These are phyloP conservation scores for Adelosebastes latens DNA, from an alignment of 2,797 vertebrate species.

Conservation along the genomic window DNA sequence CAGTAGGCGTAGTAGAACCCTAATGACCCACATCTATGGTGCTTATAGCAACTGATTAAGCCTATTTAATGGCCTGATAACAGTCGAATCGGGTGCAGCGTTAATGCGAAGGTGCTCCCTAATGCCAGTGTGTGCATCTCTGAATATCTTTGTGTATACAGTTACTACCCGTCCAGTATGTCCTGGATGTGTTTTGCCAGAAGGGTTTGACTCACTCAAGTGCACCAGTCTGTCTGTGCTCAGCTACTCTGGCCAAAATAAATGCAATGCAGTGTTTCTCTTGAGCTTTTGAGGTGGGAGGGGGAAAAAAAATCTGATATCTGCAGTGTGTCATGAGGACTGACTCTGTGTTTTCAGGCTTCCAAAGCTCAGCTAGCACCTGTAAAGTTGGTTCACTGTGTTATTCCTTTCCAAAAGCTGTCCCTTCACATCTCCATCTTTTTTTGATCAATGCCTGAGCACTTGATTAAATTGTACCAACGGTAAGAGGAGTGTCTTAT, in stretches of 20 bases:
- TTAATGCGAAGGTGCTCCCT: neutral
- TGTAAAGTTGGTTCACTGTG: conserved; percentile 31
- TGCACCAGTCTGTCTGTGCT: conserved; percentile 46
- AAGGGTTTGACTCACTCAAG: conserved; percentile 39
- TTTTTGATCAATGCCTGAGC: neutral
- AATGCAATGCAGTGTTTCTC: conserved; percentile 62
- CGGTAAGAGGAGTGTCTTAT: neutral
- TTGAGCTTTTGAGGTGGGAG: conserved; percentile 41
- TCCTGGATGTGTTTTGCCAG: conserved; percentile 40
- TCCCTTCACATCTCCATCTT: neutral
- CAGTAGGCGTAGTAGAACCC: too few relatives aligned
- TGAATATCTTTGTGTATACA: neutral
- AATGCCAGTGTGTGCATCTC: neutral
- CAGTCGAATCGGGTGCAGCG: too few relatives aligned
- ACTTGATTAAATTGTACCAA: neutral
- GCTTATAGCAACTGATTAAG: too few relatives aligned
- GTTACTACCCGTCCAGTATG: neutral
- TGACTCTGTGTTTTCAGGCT: conserved; percentile 48
- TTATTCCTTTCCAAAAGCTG: neutral
- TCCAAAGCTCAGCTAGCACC: conserved; percentile 52
- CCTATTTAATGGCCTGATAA: too few relatives aligned
- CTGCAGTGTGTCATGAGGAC: conserved; percentile 59
- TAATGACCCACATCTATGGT: too few relatives aligned
- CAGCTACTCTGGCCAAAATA: conserved; percentile 64
- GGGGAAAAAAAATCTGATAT: conserved; percentile 56